A percentile compares a stretch with the other conserved stretches of the same genome.
Conservation (phyloP, 2,888 invertebrate species). For the Archips crataeganus region DNA sequence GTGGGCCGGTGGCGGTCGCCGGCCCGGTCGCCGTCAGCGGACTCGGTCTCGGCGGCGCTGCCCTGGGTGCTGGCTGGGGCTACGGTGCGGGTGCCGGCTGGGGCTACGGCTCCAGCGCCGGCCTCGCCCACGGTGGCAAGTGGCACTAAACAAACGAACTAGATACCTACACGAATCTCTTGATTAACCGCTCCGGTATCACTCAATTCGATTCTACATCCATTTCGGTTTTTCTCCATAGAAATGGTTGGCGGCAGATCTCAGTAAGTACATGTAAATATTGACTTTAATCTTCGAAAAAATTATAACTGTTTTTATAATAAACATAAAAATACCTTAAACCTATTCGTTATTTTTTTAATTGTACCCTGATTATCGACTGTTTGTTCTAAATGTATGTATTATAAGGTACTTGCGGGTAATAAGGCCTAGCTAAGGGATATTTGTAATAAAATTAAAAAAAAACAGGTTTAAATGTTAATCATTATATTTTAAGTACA, state of each 20-base stretch:
- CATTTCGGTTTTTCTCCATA: constrained; percentile 66
- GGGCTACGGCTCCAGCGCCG: constrained; percentile 29
- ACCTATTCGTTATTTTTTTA: constrained; percentile 9
- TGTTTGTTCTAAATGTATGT: no score
- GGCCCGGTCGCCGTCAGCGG: constrained; percentile 50
- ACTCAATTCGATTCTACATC: constrained; percentile 68
- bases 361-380: neutral
- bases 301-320: constrained; percentile 17
- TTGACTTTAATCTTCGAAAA: constrained; percentile 34
- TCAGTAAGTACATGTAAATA: constrained; percentile 62
- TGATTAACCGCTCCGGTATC: constrained; percentile 53
- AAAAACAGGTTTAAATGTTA: no score
- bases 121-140: constrained; percentile 35
- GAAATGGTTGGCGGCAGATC: constrained; percentile 80
- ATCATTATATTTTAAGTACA: no score
- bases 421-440: no score
- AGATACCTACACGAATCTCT: constrained; percentile 45
- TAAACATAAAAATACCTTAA: constrained; percentile 24
- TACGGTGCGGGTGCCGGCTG: constrained; percentile 45
- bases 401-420: no score
- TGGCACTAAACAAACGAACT: constrained; percentile 43
- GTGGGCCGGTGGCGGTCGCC: constrained; percentile 49
- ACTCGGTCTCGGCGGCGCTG: constrained; percentile 48
- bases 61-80: constrained; percentile 47
- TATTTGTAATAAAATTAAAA: no score